A percentile compares a stretch with the other conserved stretches of the same genome.
phyloP scores from a whole-genome alignment of 2,113 vertebrate genomes.

The Cinclus cinclus region DNA sequence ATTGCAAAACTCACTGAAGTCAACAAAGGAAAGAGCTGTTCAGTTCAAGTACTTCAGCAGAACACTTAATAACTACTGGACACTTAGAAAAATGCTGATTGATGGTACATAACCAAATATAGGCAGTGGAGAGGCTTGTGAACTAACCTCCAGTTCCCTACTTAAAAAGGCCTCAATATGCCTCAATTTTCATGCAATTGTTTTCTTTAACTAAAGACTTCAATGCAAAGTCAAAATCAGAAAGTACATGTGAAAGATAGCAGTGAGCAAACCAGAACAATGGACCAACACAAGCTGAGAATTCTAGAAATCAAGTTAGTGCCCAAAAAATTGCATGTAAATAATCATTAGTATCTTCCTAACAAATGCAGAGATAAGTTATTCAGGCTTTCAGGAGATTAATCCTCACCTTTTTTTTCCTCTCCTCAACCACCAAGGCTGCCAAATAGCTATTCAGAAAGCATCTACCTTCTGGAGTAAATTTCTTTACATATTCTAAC shows the following conservation, averaged over 20 bases:
- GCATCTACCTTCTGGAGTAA: conserved; percentile 19
- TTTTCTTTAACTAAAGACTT: not conserved
- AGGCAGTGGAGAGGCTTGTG: not conserved
- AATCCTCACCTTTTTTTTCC: not conserved
- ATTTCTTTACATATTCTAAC: conserved; percentile 24
- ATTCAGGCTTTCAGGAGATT: not conserved
- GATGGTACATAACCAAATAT: not conserved
- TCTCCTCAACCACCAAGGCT: not conserved
- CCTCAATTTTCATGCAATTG: not conserved
- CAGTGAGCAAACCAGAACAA: not conserved
- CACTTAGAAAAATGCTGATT: not conserved
- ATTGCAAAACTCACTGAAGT: not conserved
- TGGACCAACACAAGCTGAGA: not conserved
- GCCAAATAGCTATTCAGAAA: conserved; percentile 36
- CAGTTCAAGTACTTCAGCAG: not conserved
- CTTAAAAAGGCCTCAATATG: not conserved
- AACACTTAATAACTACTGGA: not conserved
- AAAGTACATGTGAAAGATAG: not conserved
- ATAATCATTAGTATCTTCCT: not conserved
- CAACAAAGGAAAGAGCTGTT: not conserved
- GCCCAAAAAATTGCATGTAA: not conserved
- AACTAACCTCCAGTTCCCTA: not conserved
- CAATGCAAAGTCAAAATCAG: not conserved
- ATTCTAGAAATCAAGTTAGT: not conserved
- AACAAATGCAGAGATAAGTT: conserved; percentile 3